A percentile compares a stretch with the other conserved stretches of the same genome.
Evolutionary conservation across 2,888 invertebrate genomes (phyloP).

Genomic region (Pachycephus smyrnensis): DNA sequence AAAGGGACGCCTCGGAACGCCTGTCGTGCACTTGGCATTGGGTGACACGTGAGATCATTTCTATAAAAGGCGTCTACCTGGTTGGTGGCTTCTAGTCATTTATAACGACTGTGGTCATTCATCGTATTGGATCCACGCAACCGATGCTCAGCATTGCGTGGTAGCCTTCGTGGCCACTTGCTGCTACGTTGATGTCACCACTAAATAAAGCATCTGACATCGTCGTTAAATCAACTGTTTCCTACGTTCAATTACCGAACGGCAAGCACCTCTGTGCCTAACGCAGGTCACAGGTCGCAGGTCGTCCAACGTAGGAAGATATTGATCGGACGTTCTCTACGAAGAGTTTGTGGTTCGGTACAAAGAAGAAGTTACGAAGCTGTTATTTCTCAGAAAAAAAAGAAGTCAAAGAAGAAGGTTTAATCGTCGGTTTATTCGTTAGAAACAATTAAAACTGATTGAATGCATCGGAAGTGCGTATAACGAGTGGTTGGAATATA

Average conservation of each 20-base stretch:
- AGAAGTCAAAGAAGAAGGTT: neutral
- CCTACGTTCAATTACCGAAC: neutral
- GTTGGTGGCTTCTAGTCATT: neutral
- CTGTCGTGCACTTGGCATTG: slow-evolving; percentile 42
- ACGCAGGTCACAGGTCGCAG: neutral
- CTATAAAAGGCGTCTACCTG: slow-evolving; percentile 34
- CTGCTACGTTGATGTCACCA: slow-evolving; percentile 54
- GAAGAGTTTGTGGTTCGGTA: neutral
- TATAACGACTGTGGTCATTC: neutral
- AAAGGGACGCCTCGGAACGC: slow-evolving; percentile 1
- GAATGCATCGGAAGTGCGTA: neutral
- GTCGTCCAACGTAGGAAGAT: neutral
- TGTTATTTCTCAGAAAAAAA: neutral
- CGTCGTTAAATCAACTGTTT: slow-evolving; percentile 3
- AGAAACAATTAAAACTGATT: neutral
- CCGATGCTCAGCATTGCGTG: slow-evolving; percentile 14
- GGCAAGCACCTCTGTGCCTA: neutral
- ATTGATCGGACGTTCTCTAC: neutral
- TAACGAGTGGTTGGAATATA: neutral
- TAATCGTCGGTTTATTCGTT: neutral
- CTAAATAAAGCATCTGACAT: slow-evolving; percentile 54
- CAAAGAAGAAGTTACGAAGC: no score
- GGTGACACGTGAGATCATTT: slow-evolving; percentile 48
- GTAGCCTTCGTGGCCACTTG: slow-evolving; percentile 51
- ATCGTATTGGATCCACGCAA: neutral